Percentiles rank a stretch among this genome's conserved stretches.
These are phyloP conservation scores for Blera fallax DNA, from an alignment of 2,888 invertebrate genomes.

Conservation along the genomic window DNA sequence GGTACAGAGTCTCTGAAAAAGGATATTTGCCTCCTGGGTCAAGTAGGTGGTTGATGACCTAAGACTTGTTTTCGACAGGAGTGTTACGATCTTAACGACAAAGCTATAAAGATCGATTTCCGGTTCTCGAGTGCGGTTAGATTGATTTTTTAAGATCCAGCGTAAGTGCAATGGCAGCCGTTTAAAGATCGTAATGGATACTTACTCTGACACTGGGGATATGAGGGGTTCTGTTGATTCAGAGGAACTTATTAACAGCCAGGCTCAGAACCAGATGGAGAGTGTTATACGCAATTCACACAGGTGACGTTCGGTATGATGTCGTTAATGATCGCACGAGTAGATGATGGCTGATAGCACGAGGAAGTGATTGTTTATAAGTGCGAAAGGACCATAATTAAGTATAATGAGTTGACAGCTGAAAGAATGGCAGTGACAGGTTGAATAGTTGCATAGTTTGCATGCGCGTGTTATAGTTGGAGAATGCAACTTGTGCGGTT, in stretches of 20 bases:
- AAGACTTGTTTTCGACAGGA: neutral
- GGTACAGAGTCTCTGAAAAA: neutral
- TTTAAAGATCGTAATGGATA: no score
- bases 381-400: neutral
- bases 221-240: neutral
- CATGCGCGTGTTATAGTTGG: neutral
- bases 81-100: neutral
- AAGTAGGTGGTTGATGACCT: neutral
- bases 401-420: neutral
- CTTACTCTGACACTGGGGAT: neutral
- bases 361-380: neutral
- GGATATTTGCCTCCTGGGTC: neutral
- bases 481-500: neutral
- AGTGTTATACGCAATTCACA: neutral
- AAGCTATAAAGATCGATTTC: neutral
- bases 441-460: neutral
- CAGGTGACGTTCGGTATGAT: slow-evolving; percentile 3
- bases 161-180: no score
- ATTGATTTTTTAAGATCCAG: neutral
- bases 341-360: neutral
- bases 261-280: neutral
- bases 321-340: neutral
- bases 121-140: neutral
- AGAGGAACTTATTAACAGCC: neutral
- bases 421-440: neutral